These are phyloP conservation scores for Silurus aristotelis DNA, from an alignment of 2,797 vertebrate genomes.

Conservation along the genomic window DNA sequence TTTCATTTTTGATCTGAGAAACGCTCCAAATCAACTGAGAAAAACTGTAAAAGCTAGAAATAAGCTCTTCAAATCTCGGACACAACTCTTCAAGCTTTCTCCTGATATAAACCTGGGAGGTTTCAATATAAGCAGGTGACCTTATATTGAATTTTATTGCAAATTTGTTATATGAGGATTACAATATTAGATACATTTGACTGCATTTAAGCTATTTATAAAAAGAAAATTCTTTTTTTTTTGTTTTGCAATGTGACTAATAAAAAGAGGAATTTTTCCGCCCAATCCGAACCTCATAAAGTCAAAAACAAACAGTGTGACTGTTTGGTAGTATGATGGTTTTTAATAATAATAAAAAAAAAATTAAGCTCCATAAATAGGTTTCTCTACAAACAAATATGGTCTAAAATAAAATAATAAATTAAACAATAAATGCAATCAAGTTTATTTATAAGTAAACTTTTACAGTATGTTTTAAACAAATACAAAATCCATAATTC, in stretches of 20 bases:
- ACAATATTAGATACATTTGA: background rate
- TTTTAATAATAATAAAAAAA: background rate
- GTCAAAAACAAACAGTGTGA: background rate
- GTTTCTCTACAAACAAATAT: background rate
- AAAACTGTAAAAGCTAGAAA: too few species aligned
- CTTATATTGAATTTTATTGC: background rate
- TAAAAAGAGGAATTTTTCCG: background rate
- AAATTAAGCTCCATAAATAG: background rate
- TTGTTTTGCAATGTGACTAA: background rate
- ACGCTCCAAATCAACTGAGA: too few species aligned
- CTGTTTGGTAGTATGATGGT: background rate
- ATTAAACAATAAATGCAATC: background rate
- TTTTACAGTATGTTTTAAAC: background rate
- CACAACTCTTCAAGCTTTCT: too few species aligned
- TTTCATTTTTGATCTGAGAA: too few species aligned
- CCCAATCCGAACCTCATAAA: background rate
- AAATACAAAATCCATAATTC: too few species aligned
- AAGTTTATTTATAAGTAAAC: constrained; percentile 5
- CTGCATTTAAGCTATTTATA: background rate
- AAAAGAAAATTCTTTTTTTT: too few species aligned
- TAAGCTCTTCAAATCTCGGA: too few species aligned
- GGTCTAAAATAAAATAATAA: background rate
- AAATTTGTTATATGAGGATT: background rate
- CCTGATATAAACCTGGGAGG: too few species aligned
- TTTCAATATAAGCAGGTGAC: too few species aligned